Base-by-base conservation (phyloP, 2,888 invertebrate species). In the Andrena minutula region DNA sequence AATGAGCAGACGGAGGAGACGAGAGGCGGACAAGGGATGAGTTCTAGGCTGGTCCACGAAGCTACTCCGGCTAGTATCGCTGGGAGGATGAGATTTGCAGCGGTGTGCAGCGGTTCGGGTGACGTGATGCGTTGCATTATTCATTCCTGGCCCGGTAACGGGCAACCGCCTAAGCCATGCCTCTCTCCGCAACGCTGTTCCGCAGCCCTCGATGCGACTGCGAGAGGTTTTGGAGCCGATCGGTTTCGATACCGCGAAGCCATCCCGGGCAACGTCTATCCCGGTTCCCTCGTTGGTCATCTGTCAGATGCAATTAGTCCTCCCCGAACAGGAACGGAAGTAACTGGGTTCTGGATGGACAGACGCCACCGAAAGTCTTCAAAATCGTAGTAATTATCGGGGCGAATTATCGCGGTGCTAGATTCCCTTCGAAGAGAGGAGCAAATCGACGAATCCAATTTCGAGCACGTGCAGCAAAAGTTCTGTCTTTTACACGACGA, bases 101-200 rank as follows among this genome's bases (percentile, higher is more conserved):
- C 88, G 87, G 86, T 84, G 87, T 85, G 87, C 86, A 84, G 88
- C 87, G 90, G 89, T 90, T 90, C 88, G 88, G 89, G 88, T 91
- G 91, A 92, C 89, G 90, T 88, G 92, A 90, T 90, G 90, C 89
- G 91, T 90, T 92, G 92, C 92, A 92, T 92, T 92, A 92, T 92
- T 92, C 92, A 92, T 92, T 90, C 89, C 88, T 87, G 86, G 79
- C 79, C 87, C 61, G 85, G 91, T 86, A 89, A 91, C 89, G 86
- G 65, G 89, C 89, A 89, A 91, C 88, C 90, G 71, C 84, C 82
- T 49, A 26, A 61, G 70, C 70, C 76, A 28, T 65, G 63, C 56
- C 68, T 51, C 76, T 58, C 35, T n/a, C 63, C 51, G 64, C 75
- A 64, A 63, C 53, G 30, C 26, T 49, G 49, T 58, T 53, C 58